Conservation (phyloP, 2,797 vertebrate genomes). For the Tapirus indicus region DNA sequence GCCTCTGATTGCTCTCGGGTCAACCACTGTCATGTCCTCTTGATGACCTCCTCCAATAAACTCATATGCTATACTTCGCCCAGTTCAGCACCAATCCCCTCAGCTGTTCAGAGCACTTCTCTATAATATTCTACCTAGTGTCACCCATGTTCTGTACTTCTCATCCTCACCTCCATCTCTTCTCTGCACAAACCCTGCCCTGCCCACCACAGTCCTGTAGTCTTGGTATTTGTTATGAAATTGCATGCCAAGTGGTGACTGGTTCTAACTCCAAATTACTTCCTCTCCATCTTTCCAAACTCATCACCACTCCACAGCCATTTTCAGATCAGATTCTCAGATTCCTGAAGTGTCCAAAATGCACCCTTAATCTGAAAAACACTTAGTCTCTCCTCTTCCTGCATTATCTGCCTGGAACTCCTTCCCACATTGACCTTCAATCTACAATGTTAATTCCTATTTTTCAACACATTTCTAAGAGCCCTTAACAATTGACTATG, state of each 20-base stretch:
- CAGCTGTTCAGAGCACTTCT: neutral
- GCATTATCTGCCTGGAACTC: neutral
- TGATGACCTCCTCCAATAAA: neutral
- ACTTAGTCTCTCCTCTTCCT: neutral
- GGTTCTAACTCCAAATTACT: neutral
- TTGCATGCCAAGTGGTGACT: neutral
- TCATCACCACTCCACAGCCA: neutral
- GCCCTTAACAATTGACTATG: neutral
- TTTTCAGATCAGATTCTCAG: neutral
- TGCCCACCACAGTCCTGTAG: neutral
- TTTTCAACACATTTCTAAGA: neutral
- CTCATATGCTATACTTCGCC: neutral
- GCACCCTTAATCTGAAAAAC: neutral
- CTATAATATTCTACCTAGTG: neutral
- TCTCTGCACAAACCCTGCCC: neutral
- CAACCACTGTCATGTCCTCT: accelerated
- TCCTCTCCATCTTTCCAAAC: neutral
- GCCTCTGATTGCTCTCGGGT: neutral
- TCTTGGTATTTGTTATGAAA: neutral
- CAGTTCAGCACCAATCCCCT: neutral
- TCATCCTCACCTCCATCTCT: neutral
- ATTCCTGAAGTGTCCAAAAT: conserved; percentile 19
- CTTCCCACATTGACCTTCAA: neutral
- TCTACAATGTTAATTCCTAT: neutral
- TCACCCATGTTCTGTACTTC: accelerated